These are phyloP conservation scores for Rhyacichthys aspro DNA, from an alignment of 2,797 vertebrate species.

Conservation along the genomic window DNA sequence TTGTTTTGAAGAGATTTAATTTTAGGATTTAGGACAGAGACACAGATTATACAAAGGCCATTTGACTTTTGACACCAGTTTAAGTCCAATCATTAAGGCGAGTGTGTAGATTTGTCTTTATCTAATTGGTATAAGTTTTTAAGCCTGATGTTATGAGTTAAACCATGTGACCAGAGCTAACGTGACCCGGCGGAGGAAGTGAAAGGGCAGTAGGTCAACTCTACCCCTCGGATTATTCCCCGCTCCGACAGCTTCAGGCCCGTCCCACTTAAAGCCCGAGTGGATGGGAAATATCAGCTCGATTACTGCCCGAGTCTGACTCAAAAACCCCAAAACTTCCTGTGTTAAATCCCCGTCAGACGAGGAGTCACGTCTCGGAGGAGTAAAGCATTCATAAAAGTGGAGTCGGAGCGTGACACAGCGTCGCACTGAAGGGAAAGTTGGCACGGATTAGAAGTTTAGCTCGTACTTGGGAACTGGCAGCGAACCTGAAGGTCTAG, in stretches of 20 bases:
- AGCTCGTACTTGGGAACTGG: not conserved
- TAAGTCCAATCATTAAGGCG: too few species aligned
- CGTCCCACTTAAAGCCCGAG: not conserved
- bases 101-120: too few species aligned
- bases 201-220: constrained; percentile 29
- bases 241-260: constrained; percentile 3
- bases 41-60: too few species aligned
- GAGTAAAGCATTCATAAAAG: too few species aligned
- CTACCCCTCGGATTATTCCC: constrained; percentile 18
- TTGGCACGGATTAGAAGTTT: not conserved
- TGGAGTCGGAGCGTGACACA: too few species aligned
- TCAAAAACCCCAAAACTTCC: constrained; percentile 26
- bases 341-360: constrained; percentile 37
- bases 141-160: too few species aligned
- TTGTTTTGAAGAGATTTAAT: too few species aligned
- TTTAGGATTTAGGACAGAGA: too few species aligned
- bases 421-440: not conserved
- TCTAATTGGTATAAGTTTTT: too few species aligned
- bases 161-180: constrained; percentile 1
- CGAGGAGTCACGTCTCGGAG: too few species aligned
- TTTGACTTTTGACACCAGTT: too few species aligned
- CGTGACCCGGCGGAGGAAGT: constrained; percentile 13
- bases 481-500: not conserved
- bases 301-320: constrained; percentile 1
- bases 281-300: constrained; percentile 35